phyloP scores from a whole-genome alignment of 2,113 vertebrate species.

The Puntigrus tetrazona region DNA sequence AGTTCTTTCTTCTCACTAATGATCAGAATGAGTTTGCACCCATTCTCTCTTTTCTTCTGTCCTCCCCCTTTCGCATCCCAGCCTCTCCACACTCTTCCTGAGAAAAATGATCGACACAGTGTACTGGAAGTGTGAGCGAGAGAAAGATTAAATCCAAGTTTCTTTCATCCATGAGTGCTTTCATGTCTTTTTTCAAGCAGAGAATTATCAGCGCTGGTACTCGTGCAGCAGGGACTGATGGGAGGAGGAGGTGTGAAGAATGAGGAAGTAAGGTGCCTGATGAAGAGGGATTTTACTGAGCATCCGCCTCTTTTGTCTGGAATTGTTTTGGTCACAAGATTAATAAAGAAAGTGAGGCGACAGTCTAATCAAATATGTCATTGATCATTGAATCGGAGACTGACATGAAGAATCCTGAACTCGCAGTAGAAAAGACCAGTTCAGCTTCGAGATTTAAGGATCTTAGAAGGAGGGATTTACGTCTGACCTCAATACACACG shows the following conservation, averaged over 20 bases:
- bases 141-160: slow-evolving; percentile 93
- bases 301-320: slow-evolving; percentile 21
- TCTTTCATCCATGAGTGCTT: slow-evolving; percentile 96
- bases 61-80: slow-evolving; percentile 18
- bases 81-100: neutral
- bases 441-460: slow-evolving; percentile 39
- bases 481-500: slow-evolving; percentile 48
- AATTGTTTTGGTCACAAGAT: slow-evolving; percentile 23
- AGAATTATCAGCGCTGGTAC: slow-evolving; percentile 68
- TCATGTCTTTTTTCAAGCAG: slow-evolving; percentile 82
- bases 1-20: slow-evolving; percentile 83
- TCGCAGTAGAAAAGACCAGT: neutral
- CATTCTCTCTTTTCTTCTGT: slow-evolving; percentile 78
- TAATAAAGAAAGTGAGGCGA: slow-evolving; percentile 17
- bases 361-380: slow-evolving; percentile 3
- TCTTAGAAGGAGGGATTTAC: slow-evolving; percentile 44
- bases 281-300: slow-evolving; percentile 32
- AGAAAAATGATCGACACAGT: slow-evolving; percentile 83
- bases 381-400: neutral
- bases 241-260: slow-evolving; percentile 41
- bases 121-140: slow-evolving; percentile 70
- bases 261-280: slow-evolving; percentile 32
- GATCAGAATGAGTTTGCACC: slow-evolving; percentile 87
- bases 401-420: neutral
- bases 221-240: slow-evolving; percentile 53